Base-by-base conservation (phyloP, 2,888 invertebrate species). In the Agrochola lychnidis region DNA sequence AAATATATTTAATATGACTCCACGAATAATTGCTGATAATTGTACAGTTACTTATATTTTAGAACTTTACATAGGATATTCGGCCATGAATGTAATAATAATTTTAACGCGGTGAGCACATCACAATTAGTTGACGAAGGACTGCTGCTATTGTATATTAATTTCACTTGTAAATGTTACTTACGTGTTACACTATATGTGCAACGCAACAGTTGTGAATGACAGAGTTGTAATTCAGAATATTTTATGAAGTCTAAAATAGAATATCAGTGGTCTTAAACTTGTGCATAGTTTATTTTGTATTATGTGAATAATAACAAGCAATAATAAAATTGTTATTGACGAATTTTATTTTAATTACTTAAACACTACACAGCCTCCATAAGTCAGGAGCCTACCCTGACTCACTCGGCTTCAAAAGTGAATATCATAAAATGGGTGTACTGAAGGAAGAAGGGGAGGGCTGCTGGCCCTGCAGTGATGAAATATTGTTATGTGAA, bases 281-380 rank as follows among this genome's bases (percentile, higher is more conserved):
- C 93, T 97, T 97, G 97, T 97, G 97, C 97, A 97, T 97, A 97
- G 97, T 97, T 97, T 97, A 97, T 97, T 97, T 97, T 97, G 97
- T 97, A 97, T 97, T 97, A 97, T 97, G 97, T 97, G 97, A 97
- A 97, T 97, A 97, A 96, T 97, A 97, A 97, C 97, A 94, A 97
- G 97, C 97, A 97, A 97, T 97, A 97, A 97, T 96, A 96, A 97
- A 97, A 97, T 97, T 97, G 97, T 97, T 97, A 97, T 96, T 94
- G 92, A 95, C 93, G 89, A 90, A 71, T 82, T 80, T 76, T 61
- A 51, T 84, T 82, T 84, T 4, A 59, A 61, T 82, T 84, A 51
- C 22, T 30, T 25, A n/a, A 36, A 16, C 51, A 7, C n/a, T 6
- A 40, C 61, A 19, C 9, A 7, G 30, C 12, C 1, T 30, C 22